These are phyloP conservation scores for Lasaia peninsularis DNA, from an alignment of 1,140 invertebrate species.

Conservation along the genomic window DNA sequence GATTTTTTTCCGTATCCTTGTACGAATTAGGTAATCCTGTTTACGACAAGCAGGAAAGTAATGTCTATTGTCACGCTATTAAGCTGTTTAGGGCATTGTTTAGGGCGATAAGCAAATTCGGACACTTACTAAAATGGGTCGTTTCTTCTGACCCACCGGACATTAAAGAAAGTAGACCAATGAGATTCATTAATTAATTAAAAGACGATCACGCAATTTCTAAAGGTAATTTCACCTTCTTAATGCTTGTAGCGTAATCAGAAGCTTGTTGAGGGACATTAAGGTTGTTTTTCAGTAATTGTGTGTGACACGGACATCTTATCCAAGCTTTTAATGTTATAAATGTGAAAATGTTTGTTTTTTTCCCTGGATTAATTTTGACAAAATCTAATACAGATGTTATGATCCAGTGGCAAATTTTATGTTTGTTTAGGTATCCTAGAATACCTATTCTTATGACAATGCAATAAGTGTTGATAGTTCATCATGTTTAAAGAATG, in stretches of 20 bases:
- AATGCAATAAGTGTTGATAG: too few relatives aligned
- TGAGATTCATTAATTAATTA: conserved; percentile 13
- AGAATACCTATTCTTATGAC: too few relatives aligned
- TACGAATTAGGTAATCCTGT: background rate
- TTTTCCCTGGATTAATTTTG: too few relatives aligned
- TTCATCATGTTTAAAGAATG: too few relatives aligned
- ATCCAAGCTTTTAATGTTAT: too few relatives aligned
- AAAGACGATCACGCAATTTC: conserved; percentile 2
- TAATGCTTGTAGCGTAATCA: conserved; percentile 2
- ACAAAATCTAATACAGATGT: too few relatives aligned
- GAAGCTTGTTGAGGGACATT: conserved; percentile 2
- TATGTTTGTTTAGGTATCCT: too few relatives aligned
- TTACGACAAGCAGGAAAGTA: conserved; percentile 5
- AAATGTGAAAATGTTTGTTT: too few relatives aligned
- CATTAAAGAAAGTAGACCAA: conserved; percentile 12
- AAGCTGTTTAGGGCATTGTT: conserved; percentile 3
- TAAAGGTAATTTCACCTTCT: background rate
- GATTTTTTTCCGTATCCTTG: background rate
- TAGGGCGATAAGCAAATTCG: conserved; percentile 5
- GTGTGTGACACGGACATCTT: background rate
- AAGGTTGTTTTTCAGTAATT: background rate
- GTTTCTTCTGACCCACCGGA: conserved; percentile 9
- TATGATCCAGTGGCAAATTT: too few relatives aligned
- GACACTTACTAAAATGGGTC: conserved; percentile 12
- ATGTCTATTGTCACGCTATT: conserved; percentile 7